Base-by-base conservation (phyloP, 2,113 vertebrate species). In the Prionailurus viverrinus region DNA sequence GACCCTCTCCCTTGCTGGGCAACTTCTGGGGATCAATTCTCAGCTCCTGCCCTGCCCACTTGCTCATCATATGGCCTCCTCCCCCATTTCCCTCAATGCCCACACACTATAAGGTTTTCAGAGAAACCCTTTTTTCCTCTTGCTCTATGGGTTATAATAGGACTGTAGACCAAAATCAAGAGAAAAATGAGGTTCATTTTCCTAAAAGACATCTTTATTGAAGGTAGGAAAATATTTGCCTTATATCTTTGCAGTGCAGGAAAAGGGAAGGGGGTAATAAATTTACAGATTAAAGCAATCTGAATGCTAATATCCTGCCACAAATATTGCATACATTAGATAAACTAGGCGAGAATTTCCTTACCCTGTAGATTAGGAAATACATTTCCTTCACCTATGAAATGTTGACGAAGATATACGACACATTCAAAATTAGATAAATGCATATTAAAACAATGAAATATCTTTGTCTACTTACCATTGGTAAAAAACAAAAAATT, bases 391-490 rank as follows among this genome's bases (percentile, higher is more conserved):
- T 89, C 82, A 88, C 19, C 27, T 78, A 76, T 51, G 61, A 83
- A 78, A 29, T 78, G 39, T 14, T n/a, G 68, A n/a, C 87, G 73
- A 82, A 96, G 58, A 51, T 83, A 78, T 18, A 25, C 4, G 48
- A 41, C 63, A 71, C 21, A 53, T 89, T 78, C 84, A 89, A 78
- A 93, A 76, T 69, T 89, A 84, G 25, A 19, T 84, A 89, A 89
- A 39, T 91, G 12, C 9, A 80, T 31, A 63, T 39, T 39, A 84
- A 85, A 86, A 7, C 9, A 21, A 33, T 1, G 36, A 89, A 63
- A 53, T n/a, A 58, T 2, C 31, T 48, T 66, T 74, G 61, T 63
- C 33, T 3, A 41, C 31, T 78, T 74, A 14, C 78, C 65, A 83
- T 27, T 61, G 53, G 29, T 41, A 61, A 84, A 51, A 87, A 61